Evolutionary conservation across 92 coral and sea anemone genomes (phyloP), one percentile per base, ranked within the genome.

Genomic region (Palythoa heliodiscus): DNA sequence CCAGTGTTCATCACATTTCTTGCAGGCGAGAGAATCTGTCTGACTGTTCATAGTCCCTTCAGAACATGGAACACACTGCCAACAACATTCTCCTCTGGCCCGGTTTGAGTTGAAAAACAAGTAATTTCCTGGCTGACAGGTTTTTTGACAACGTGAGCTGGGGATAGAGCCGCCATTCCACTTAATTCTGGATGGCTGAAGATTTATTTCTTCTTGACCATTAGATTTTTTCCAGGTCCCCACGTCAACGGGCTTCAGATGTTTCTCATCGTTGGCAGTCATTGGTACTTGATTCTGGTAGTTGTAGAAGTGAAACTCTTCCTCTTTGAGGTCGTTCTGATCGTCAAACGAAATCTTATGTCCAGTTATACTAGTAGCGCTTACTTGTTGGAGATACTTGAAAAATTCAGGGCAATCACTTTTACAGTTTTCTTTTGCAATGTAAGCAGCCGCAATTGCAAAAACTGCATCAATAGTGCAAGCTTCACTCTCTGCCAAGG

Each of bases 391-490:
- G 53, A 94, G 82, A 67, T 82, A 90, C 77, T 89, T 73, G 43
- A 73, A 35, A 54, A 94, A 84, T 24, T 86, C 83, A 8, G 86
- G 88, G 24, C 90, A 90, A 37, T 88, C 82, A 11, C 68, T 87
- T 57, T 57, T 71, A 73, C 98, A 94, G 71, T 86, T 61, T 72
- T 86, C 88, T 78, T 76, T 78, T 39, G 90, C 89, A 39, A 75
- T 90, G 24, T 90, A 76, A 7, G 97, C 98, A 40, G 85, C 74
- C 5, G 98, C 93, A 12, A 93, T 88, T 7, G 98, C 91, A 73
- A 89, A 88, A 5, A 92, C 92, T 15, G 99, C 94, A 82, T 97
- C 98, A 47, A 97, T 89, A 3, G 91, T 86, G 43, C 98, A 91
- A 29, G 98, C 92, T 61, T 95, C 95, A 24, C 89, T 89, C 78